These are phyloP conservation scores for Glandiceps talaboti DNA, from an alignment of 53 echinoderm and acorn worm species.

Conservation along the genomic window DNA sequence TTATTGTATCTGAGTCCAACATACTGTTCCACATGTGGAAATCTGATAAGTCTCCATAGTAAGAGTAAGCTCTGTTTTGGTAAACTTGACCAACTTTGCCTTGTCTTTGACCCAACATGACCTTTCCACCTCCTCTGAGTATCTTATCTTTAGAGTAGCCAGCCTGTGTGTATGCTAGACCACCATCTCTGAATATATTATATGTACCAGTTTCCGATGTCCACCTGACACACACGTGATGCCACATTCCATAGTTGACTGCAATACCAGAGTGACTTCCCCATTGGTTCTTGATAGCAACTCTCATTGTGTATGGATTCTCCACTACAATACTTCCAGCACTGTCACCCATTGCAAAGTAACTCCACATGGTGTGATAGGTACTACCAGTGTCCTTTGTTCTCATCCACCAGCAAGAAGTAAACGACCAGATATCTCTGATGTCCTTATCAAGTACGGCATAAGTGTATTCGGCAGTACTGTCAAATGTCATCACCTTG, in stretches of 20 bases:
- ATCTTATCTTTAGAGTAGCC: not conserved
- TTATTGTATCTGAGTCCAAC: not conserved
- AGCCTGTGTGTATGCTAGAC: not conserved
- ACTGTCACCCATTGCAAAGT: not conserved
- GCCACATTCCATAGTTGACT: not conserved
- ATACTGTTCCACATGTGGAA: not conserved
- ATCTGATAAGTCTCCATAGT: not conserved
- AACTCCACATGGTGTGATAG: not conserved
- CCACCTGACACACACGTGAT: not conserved
- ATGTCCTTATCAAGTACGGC: not conserved
- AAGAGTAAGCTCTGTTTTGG: not conserved
- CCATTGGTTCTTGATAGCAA: not conserved
- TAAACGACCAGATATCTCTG: not conserved
- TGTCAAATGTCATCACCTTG: not conserved
- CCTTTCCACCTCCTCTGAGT: not conserved
- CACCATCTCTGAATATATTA: not conserved
- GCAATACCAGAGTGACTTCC: not conserved
- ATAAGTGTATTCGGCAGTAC: not conserved
- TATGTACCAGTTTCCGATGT: not conserved
- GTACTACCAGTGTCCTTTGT: not conserved
- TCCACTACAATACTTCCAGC: not conserved
- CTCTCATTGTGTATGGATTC: not conserved
- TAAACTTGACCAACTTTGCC: not conserved
- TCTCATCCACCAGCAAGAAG: not conserved
- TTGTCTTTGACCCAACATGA: not conserved